These are phyloP conservation scores for Vireo griseus DNA, from an alignment of 2,797 vertebrate genomes.

Conservation along the genomic window DNA sequence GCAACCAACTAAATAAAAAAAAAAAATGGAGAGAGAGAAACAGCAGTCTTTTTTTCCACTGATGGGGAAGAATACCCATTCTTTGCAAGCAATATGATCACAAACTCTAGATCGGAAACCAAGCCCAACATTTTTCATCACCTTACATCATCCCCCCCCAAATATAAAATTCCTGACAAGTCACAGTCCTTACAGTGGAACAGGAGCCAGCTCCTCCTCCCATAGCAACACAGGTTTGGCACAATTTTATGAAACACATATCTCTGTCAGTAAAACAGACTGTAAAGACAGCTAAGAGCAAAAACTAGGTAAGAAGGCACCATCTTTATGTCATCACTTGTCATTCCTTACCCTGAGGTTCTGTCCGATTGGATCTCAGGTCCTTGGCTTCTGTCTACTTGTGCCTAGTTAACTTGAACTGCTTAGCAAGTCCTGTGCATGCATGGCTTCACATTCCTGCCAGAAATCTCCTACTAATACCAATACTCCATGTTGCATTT, in stretches of 20 bases:
- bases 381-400: not conserved
- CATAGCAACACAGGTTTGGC: not conserved
- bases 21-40: not conserved
- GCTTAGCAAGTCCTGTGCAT: not conserved
- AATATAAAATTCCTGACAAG: not conserved
- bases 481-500: not conserved
- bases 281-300: not conserved
- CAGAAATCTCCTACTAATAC: not conserved
- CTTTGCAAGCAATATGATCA: not conserved
- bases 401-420: not conserved
- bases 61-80: not conserved
- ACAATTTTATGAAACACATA: not conserved
- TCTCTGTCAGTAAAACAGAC: not conserved
- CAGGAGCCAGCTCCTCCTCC: not conserved
- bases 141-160: not conserved
- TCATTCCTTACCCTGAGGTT: not conserved
- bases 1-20: not conserved
- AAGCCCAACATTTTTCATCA: not conserved
- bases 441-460: not conserved
- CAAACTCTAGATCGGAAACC: not conserved
- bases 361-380: accelerated
- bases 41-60: not conserved
- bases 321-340: not conserved
- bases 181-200: not conserved
- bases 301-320: not conserved